Percentiles rank a stretch among this genome's conserved stretches.
Conservation (phyloP, 2,888 invertebrate species). For the Argynnis bischoffii region DNA sequence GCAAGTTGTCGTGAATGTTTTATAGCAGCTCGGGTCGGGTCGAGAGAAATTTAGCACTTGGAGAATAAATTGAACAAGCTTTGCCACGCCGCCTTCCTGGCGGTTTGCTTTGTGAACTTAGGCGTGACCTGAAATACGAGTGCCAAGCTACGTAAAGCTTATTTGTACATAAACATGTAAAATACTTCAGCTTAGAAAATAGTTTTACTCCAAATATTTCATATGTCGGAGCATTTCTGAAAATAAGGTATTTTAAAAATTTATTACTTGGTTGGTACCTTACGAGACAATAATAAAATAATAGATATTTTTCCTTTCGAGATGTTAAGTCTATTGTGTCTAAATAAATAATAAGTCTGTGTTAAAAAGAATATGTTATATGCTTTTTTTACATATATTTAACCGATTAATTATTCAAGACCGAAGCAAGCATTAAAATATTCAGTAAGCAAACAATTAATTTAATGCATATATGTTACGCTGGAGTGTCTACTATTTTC, state of each 20-base stretch:
- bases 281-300: not conserved
- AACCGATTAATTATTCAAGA: slow-evolving; percentile 8
- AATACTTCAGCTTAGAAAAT: too few relatives aligned
- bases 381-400: too few relatives aligned
- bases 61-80: slow-evolving; percentile 39
- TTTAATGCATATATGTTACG: not conserved
- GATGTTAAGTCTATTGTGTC: too few relatives aligned
- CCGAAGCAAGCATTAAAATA: slow-evolving; percentile 5
- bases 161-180: slow-evolving; percentile 13
- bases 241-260: too few relatives aligned
- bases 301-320: not conserved
- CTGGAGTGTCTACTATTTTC: not conserved
- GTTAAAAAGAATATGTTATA: too few relatives aligned
- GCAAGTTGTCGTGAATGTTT: slow-evolving; percentile 40
- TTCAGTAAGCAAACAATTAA: slow-evolving; percentile 19
- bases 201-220: too few relatives aligned
- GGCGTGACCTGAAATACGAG: slow-evolving; percentile 28
- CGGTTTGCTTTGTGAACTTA: slow-evolving; percentile 23
- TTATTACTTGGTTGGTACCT: too few relatives aligned
- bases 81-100: slow-evolving; percentile 22
- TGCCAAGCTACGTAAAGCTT: slow-evolving; percentile 18
- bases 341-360: too few relatives aligned
- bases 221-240: too few relatives aligned
- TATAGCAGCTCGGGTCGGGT: slow-evolving; percentile 36
- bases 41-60: slow-evolving; percentile 37